Evolutionary conservation across 2,113 vertebrate species (phyloP), one percentile per base, ranked within the genome.

Genomic region (Megalops atlanticus): DNA sequence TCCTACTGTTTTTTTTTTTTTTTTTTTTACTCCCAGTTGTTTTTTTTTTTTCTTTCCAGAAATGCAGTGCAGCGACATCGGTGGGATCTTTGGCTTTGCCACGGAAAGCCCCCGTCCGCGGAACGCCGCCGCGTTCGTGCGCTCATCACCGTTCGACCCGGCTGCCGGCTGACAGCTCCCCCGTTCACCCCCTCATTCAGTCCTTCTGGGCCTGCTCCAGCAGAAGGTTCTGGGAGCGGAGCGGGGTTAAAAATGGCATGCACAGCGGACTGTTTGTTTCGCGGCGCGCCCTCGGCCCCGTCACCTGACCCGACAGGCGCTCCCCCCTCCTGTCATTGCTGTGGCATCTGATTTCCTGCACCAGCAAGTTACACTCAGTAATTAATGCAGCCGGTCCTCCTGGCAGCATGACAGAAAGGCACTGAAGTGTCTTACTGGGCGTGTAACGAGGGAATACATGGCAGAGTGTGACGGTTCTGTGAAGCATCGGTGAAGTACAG

Each of bases 1-100:
- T 77, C 71, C 18, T 74, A 81, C 45, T 45, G 70, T 45, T 8
- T 31, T 21, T 81, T 52, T 77, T 79, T 79, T 64, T 31, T 64
- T 45, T 45, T 45, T 45, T 45, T 45, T 45, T 10, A 45, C 43
- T 45, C 43, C 43, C 43, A 1, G 43, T 45, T 45, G 7, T 45
- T 45, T 45, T 45, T 45, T 45, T 1, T 14, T 1, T 45, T 64
- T 58, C 31, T 4, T 24, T 11, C 18, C 58, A 64, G 58, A 64
- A 64, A 11, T 41, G 39, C 73, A 73, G 38, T 31, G 71, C 39
- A 38, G 38, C 7, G 38, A 40, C 71, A 73, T 38, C 16, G 38
- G 35, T 16, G 35, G 18, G 35, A 64, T 64, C 71, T 73, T 73
- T 73, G 71, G 71, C 35, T 38, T 24, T 73, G 71, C 18, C 11